These are phyloP conservation scores for Sardina pilchardus DNA, from an alignment of 2,113 vertebrate species.

Conservation along the genomic window DNA sequence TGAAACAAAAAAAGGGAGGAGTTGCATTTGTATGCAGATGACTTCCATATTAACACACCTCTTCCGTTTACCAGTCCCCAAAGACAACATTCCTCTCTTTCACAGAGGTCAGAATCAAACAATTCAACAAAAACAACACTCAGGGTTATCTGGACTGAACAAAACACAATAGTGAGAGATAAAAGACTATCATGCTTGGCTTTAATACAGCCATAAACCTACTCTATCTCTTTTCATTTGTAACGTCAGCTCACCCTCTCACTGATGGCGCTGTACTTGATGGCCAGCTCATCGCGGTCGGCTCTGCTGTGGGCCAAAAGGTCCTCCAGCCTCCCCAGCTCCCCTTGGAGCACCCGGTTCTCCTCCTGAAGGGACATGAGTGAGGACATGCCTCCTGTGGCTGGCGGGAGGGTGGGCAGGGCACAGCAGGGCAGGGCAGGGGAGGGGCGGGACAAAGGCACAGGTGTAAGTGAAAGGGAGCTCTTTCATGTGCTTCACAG, in stretches of 20 bases:
- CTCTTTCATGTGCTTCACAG: not conserved
- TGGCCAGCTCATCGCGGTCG: conserved; percentile 90
- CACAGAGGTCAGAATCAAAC: not conserved
- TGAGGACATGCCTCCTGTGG: conserved; percentile 81
- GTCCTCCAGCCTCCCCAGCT: conserved; percentile 88
- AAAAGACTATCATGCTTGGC: not conserved
- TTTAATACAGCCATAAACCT: not conserved
- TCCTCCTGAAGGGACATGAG: conserved; percentile 89
- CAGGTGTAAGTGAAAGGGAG: not conserved
- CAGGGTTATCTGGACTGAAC: not conserved
- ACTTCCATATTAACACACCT: conserved; percentile 16
- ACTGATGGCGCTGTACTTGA: conserved; percentile 89
- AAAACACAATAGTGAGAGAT: not conserved
- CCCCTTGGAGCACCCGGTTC: conserved; percentile 87
- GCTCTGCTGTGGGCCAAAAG: conserved; percentile 90
- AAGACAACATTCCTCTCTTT: not conserved
- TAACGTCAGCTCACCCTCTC: conserved; percentile 80
- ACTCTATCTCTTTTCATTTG: not conserved
- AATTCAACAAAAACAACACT: not conserved
- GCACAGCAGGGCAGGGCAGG: not conserved
- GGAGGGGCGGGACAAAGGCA: not conserved
- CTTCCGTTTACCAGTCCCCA: not conserved
- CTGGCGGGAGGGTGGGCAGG: conserved; percentile 7
- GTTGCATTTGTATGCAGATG: conserved; percentile 3
- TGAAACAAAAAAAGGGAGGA: conserved; percentile 39